Base-by-base conservation (phyloP, 2,797 vertebrate species). In the Muscicapa striata region DNA sequence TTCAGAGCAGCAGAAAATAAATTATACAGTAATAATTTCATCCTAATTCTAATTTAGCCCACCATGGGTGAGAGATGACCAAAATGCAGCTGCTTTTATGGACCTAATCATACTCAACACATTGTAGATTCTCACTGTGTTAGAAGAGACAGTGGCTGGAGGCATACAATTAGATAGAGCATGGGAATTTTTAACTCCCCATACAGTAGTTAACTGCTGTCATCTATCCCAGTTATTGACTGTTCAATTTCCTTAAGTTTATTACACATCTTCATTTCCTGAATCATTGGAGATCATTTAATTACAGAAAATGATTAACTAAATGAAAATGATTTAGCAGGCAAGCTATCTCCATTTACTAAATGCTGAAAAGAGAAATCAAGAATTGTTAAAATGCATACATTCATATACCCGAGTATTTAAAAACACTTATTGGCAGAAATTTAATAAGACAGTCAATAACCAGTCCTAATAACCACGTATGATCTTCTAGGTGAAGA, bases 241-340 rank as follows among this genome's bases (percentile, higher is more conserved):
- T 89, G 61, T 86, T 96, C 79, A 90, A 54, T 84, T 93, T 90
- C 94, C 59, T 85, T 91, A 91, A 81, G 41, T 64, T 92, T 94
- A 97, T 96, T 96, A 90, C 84, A 87, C 64, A 72, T 93, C 90
- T 95, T 95, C 43, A 91, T 96, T 91, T 91, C 94, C 87, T 87
- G 64, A 86, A 78, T 93, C 89, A 95, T 74, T 6, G 5, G 62
- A 94, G 70, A 68, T 93, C 75, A 96, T 96, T 97, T 90, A 95
- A 94, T 97, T 95, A 94, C 48, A 89, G 76, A 93, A 93, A 94
- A 94, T 93, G 52, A 88, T 95, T 94, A 96, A 83, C 77, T 77
- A 94, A 78, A 78, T 66, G 75, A 55, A 46, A 66, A 78, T 66
- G n/a, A 93, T 91, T 89, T 89, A 94, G 84, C 73, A 91, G 92